Conservation (phyloP, 2,113 vertebrate species). For the Grallaria varia region DNA sequence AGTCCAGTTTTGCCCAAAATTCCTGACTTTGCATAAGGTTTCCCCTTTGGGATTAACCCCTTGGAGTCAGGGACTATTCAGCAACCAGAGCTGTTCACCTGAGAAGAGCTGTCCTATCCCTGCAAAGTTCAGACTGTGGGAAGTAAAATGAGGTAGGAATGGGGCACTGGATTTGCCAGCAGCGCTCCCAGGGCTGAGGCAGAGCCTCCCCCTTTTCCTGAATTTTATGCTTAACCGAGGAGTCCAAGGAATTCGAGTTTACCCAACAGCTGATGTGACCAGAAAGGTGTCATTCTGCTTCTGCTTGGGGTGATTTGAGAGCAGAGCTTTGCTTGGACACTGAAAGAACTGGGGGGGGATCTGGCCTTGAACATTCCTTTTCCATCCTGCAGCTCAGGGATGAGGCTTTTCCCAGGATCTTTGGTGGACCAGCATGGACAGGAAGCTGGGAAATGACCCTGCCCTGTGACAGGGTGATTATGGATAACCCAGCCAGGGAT, state of each 20-base stretch:
- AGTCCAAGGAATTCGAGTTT: neutral
- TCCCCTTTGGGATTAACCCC: neutral
- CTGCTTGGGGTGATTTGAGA: neutral
- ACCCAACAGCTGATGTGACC: neutral
- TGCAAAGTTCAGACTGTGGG: neutral
- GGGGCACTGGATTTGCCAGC: neutral
- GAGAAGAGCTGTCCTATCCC: neutral
- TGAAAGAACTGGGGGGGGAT: neutral
- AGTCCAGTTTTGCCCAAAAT: neutral
- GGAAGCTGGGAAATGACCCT: neutral
- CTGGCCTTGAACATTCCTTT: neutral
- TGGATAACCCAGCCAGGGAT: neutral
- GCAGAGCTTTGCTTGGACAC: neutral
- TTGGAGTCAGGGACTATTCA: neutral
- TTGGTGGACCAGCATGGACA: neutral
- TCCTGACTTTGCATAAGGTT: neutral
- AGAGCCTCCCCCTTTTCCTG: neutral
- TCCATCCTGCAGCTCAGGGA: neutral
- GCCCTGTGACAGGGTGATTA: rapidly evolving
- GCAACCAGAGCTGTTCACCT: neutral
- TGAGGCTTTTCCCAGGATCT: neutral
- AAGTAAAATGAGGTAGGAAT: neutral
- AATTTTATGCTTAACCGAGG: neutral
- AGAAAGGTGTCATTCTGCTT: neutral
- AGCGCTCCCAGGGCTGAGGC: neutral